phyloP scores from a whole-genome alignment of 2,113 vertebrate species.

The Penelope pileata region DNA sequence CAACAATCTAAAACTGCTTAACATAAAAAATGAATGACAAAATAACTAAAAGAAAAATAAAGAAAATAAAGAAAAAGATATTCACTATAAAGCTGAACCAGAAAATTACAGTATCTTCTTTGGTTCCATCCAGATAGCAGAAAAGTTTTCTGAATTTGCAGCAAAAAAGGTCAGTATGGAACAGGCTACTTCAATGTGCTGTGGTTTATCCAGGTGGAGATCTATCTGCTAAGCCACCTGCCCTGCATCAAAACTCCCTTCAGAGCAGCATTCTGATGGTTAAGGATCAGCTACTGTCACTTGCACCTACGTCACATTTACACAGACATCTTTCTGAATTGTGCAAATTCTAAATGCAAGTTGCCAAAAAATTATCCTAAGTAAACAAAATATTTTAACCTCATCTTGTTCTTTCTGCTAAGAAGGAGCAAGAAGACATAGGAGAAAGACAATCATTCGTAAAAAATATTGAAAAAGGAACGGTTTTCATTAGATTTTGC shows the following conservation, averaged over 20 bases:
- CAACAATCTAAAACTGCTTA: not conserved
- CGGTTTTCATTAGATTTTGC: not conserved
- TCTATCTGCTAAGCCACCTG: constrained; percentile 33
- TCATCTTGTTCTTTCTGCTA: not conserved
- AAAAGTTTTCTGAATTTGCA: not conserved
- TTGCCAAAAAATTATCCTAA: not conserved
- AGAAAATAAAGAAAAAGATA: not conserved
- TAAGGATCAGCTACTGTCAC: not conserved
- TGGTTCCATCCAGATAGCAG: not conserved
- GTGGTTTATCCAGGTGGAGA: constrained; percentile 19
- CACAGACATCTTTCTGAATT: not conserved
- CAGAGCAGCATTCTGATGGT: not conserved
- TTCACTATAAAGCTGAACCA: not conserved
- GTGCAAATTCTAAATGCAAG: not conserved
- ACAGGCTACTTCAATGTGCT: not conserved
- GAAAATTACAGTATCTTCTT: not conserved
- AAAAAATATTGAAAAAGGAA: not conserved
- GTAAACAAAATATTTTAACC: not conserved
- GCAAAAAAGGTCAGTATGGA: not conserved
- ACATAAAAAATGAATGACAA: not conserved
- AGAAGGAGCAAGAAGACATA: not conserved
- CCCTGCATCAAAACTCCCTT: not conserved
- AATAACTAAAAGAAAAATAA: not conserved
- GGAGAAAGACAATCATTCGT: not conserved
- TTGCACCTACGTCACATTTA: not conserved